Base-by-base conservation (phyloP, 1,140 invertebrate genomes). In the Pseudomyrmex cubaensis region DNA sequence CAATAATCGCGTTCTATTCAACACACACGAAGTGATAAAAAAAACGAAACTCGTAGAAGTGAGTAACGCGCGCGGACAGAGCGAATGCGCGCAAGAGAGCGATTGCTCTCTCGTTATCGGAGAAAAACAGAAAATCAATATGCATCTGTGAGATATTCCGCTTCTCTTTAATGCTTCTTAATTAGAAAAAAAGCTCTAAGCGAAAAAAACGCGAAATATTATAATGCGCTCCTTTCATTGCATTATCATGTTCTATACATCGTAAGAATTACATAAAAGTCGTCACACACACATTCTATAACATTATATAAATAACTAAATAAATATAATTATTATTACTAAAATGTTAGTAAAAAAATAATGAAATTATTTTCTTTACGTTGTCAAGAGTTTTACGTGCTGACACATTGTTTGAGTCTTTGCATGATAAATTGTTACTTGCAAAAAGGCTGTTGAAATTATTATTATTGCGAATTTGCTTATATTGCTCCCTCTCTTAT, bases 21-120 rank as follows among this genome's bases (percentile, higher is more conserved):
- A 62, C 50, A 44, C 46, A 62, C 56, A 44, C 46, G 17, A 20
- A 54, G 12, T 67, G 76, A 86, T 75, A 85, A 86, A 86, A 82
- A 74, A 8, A 35, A 35, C 35, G 35, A 17, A n/a, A 86, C 1
- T 15, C 44, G 22, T 20, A 66, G 17, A 12, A 20, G 44, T 48
- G 9, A 52, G 1, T 35, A 10, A 56, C 57, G 35, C 35, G 35
- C 35, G 35, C 35, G 59, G 1, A 46, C 25, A 3, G 22, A 66
- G 22, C 15, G 10, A 22, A 50, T 63, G 50, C 44, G 9, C 13
- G 13, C 1, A 17, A 10, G 17, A 4, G 12, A 80, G 56, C 54
- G 17, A 59, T n/a, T 13, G 50, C 35, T 35, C 35, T n/a, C 5
- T 62, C 52, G 44, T 22, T 61, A 74, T 44, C 2, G 17, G 15